Conservation (phyloP, 2,888 invertebrate species). For the Tetragonisca angustula region DNA sequence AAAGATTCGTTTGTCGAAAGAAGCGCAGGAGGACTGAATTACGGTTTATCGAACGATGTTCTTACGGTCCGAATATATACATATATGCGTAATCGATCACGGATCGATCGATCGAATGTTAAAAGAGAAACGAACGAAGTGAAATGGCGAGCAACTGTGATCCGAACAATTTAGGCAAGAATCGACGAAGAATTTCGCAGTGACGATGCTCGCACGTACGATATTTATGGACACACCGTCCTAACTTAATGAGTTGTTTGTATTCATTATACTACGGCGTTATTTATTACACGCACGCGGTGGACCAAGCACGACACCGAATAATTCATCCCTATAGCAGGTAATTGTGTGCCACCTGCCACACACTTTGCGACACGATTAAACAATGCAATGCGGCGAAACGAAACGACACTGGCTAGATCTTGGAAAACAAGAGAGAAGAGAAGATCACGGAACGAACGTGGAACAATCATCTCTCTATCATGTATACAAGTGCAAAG, state of each 20-base stretch:
- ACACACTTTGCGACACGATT: neutral
- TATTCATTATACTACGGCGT: conserved; percentile 14
- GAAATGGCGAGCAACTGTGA: neutral
- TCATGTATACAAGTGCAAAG: neutral
- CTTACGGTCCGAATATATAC: neutral
- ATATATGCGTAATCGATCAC: neutral
- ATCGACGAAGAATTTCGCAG: neutral
- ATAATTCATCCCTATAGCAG: conserved; percentile 7
- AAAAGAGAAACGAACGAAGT: neutral
- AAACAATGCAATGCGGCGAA: neutral
- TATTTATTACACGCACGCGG: conserved; percentile 7
- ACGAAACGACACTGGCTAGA: neutral
- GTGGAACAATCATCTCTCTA: neutral
- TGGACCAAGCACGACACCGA: neutral
- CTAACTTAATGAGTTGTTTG: conserved; percentile 16
- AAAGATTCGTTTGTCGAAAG: neutral
- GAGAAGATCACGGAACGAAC: neutral
- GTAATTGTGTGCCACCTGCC: neutral
- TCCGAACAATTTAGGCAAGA: neutral
- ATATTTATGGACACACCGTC: neutral
- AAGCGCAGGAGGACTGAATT: neutral
- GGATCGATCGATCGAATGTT: neutral
- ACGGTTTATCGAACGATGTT: neutral
- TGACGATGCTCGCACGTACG: neutral
- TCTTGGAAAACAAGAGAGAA: neutral